Evolutionary conservation across 1,140 invertebrate species (phyloP).

Genomic region (Pogonomyrmex californicus): DNA sequence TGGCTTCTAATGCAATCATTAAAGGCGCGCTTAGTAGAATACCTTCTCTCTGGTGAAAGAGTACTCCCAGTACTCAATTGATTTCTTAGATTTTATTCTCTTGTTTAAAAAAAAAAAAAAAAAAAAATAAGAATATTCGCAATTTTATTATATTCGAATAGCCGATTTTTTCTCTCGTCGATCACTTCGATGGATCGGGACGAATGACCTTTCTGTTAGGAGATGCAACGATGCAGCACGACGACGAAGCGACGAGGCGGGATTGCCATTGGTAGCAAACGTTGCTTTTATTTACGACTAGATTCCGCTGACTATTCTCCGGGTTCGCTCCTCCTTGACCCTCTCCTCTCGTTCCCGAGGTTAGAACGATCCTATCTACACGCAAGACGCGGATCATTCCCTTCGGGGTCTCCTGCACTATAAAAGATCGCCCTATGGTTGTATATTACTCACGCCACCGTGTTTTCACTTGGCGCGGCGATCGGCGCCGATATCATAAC

Average conservation of each 20-base stretch:
- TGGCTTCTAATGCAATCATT: neutral
- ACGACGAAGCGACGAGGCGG: slow-evolving; percentile 54
- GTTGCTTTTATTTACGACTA: slow-evolving; percentile 84
- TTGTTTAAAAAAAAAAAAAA: neutral
- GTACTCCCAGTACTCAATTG: neutral
- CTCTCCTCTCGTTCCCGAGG: slow-evolving; percentile 76
- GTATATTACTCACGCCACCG: slow-evolving; percentile 87
- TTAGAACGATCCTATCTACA: slow-evolving; percentile 83
- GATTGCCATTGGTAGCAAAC: slow-evolving; percentile 83
- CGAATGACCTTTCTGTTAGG: neutral
- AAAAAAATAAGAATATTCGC: neutral
- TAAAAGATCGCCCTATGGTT: slow-evolving; percentile 85
- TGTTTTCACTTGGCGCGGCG: slow-evolving; percentile 86
- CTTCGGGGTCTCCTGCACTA: slow-evolving; percentile 80
- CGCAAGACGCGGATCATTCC: slow-evolving; percentile 83
- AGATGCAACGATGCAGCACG: slow-evolving; percentile 45
- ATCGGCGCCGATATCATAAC: slow-evolving; percentile 87
- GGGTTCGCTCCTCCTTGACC: slow-evolving; percentile 82
- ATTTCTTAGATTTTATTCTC: neutral
- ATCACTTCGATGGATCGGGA: neutral
- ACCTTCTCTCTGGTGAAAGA: neutral
- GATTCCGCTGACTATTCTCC: slow-evolving; percentile 80
- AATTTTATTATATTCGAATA: neutral
- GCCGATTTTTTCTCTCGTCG: neutral
- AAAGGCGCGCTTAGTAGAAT: neutral